These are phyloP conservation scores for Epinotia bilunana DNA, from an alignment of 2,888 invertebrate genomes.

Conservation along the genomic window DNA sequence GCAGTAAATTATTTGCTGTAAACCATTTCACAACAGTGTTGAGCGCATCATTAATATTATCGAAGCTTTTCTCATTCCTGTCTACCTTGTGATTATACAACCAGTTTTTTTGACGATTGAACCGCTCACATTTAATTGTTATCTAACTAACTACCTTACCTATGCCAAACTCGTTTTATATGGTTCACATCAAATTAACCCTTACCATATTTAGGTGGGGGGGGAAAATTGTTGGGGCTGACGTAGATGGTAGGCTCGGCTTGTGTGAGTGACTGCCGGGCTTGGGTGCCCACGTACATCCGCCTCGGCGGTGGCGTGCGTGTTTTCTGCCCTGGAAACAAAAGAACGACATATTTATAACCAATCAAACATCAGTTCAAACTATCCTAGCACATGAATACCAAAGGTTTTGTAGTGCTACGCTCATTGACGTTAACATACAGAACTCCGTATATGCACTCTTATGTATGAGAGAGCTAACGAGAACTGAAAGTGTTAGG, in stretches of 20 bases:
- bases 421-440: too few relatives aligned
- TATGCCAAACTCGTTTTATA: not conserved
- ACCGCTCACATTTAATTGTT: too few relatives aligned
- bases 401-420: not conserved
- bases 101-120: too few relatives aligned
- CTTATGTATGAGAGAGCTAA: too few relatives aligned
- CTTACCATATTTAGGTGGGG: conserved; percentile 81
- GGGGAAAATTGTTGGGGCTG: conserved; percentile 77
- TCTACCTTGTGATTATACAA: too few relatives aligned
- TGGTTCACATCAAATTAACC: not conserved
- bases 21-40: too few relatives aligned
- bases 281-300: conserved; percentile 66
- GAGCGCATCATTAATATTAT: too few relatives aligned
- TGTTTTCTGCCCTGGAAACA: conserved; percentile 79
- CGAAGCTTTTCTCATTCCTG: too few relatives aligned
- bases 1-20: too few relatives aligned
- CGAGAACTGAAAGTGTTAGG: too few relatives aligned
- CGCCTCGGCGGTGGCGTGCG: conserved; percentile 78
- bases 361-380: not conserved
- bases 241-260: conserved; percentile 74
- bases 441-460: too few relatives aligned
- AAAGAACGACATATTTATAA: conserved; percentile 36
- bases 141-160: too few relatives aligned
- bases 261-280: conserved; percentile 62
- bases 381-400: not conserved